Evolutionary conservation across 2,888 invertebrate species (phyloP).

Genomic region (Tuta absoluta): DNA sequence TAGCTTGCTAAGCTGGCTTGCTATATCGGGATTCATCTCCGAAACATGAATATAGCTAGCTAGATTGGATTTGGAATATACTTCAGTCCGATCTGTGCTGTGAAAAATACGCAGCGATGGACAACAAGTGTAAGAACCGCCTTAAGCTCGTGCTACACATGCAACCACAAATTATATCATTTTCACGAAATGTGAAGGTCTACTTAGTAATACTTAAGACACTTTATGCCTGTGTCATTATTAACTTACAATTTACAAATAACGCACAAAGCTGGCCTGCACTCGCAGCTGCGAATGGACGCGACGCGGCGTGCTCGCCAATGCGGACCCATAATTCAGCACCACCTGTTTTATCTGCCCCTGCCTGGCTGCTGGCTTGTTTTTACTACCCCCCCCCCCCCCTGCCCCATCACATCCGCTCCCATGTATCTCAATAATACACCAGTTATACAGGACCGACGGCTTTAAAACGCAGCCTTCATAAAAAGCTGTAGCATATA

Average conservation of each 20-base stretch:
- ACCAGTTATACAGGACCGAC: slow-evolving; percentile 22
- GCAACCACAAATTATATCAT: no score
- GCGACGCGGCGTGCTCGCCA: slow-evolving; percentile 50
- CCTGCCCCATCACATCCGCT: slow-evolving; percentile 33
- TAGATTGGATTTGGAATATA: no score
- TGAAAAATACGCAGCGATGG: no score
- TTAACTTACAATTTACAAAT: background rate
- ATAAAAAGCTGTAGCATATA: background rate
- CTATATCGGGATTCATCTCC: no score
- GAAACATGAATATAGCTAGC: no score
- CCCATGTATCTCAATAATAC: slow-evolving; percentile 21
- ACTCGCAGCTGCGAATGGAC: slow-evolving; percentile 50
- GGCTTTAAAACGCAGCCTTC: slow-evolving; percentile 14
- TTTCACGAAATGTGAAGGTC: background rate
- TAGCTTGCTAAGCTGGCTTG: no score
- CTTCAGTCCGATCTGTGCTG: no score
- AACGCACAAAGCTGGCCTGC: slow-evolving; percentile 29
- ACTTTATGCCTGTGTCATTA: background rate
- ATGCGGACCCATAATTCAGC: slow-evolving; percentile 70
- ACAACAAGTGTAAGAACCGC: no score
- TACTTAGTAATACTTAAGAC: no score
- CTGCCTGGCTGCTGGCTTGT: slow-evolving; percentile 57
- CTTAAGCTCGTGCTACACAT: no score
- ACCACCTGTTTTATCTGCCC: slow-evolving; percentile 72
- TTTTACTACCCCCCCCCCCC: background rate